phyloP scores from a whole-genome alignment of 2,113 vertebrate species.

The Ammodytes dubius region DNA sequence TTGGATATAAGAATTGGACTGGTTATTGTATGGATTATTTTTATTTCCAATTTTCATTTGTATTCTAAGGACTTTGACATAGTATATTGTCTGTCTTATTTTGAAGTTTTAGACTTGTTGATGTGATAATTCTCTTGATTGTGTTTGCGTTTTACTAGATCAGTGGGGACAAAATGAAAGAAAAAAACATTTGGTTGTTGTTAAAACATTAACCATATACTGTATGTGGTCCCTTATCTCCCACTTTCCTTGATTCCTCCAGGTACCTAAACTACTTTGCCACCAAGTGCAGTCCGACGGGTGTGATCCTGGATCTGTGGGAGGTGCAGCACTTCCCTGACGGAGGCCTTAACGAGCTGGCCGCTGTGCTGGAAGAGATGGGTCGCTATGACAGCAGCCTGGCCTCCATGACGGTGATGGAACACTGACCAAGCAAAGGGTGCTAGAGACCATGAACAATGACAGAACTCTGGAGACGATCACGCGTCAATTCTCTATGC shows the following conservation, averaged over 20 bases:
- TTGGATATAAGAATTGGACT: not conserved
- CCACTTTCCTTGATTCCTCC: conserved; percentile 16
- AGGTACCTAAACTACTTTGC: conserved; percentile 98
- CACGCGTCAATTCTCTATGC: conserved; percentile 37
- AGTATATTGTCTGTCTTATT: not conserved
- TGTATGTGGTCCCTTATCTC: not conserved
- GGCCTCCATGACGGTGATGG: conserved; percentile 88
- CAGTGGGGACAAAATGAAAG: not conserved
- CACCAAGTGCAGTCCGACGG: conserved; percentile 95
- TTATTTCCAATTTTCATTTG: not conserved
- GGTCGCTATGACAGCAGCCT: conserved; percentile 90
- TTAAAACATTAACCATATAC: not conserved
- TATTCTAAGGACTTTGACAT: not conserved
- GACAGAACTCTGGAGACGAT: conserved; percentile 57
- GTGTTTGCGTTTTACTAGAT: not conserved
- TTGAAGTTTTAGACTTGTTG: not conserved
- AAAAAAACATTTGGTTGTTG: no score
- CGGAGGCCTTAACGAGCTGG: conserved; percentile 93
- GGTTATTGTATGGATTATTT: not conserved
- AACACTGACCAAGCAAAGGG: conserved; percentile 86
- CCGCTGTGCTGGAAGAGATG: conserved; percentile 95
- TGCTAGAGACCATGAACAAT: conserved; percentile 38
- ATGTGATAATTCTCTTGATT: not conserved
- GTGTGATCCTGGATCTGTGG: conserved; percentile 97
- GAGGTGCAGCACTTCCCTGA: conserved; percentile 97